Base-by-base conservation (phyloP, 37 sponge, comb jelly and placozoan genomes). In the Amphimedon queenslandica region DNA sequence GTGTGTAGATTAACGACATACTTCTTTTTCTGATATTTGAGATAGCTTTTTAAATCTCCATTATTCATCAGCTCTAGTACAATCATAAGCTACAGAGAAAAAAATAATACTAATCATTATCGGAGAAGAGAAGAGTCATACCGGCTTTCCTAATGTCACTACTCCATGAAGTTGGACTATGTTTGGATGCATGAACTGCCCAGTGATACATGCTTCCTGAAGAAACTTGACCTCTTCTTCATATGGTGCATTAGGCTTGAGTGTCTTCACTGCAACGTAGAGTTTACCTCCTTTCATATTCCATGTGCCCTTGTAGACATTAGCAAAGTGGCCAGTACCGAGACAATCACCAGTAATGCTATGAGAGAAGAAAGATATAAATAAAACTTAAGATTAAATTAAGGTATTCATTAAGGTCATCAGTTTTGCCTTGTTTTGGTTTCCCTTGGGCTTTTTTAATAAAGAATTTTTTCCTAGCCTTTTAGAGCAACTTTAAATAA, bases 141-240 rank as follows among this genome's bases (percentile, higher is more conserved):
- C 87, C 25, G 89, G 89, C 1, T 88, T 57, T 58, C 80, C 83
- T 41, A 82, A 20, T 38, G 89, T 88, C 11, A 89, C 90, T 20
- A 89, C 84, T 71, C 90, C 90, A 65, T 76, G 64, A 8, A 89
- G 58, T 18, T 60, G 73, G 40, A 89, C 69, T n/a, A 89, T 64
- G 40, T 89, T 79, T 5, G 77, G 81, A 70, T 89, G 90, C 23
- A 42, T 31, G 72, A 89, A 89, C 81, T 89, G 90, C 27, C 84
- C 90, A 81, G 80, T 84, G 42, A 83, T 80, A 77, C 85, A 80
- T 21, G 90, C 84, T 61, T 89, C 90, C 67, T 84, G 80, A 11
- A 89, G 85, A 63, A 89, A 80, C 68, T 76, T 89, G 35, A 89
- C 81, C 38, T 69, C 66, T 34, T 75, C 76, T 2, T 51, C 69